Conservation (phyloP, 92 coral and sea anemone species). For the Virgularia gustaviana region DNA sequence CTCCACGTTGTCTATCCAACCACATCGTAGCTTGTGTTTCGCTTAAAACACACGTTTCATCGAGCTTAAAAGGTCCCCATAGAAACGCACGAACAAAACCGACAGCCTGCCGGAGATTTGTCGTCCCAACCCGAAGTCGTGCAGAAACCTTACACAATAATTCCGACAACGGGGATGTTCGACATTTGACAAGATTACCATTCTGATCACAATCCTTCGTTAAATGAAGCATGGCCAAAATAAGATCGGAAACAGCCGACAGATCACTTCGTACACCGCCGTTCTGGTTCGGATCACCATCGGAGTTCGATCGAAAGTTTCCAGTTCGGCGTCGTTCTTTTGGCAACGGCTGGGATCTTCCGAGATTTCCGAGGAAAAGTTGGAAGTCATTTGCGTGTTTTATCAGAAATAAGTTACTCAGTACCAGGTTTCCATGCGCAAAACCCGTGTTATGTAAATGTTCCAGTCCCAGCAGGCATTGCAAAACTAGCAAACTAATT, state of each 20-base stretch:
- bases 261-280: not conserved
- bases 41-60: slow-evolving; percentile 1
- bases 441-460: slow-evolving; percentile 17
- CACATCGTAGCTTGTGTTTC: slow-evolving; percentile 4
- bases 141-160: slow-evolving; percentile 11
- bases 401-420: slow-evolving; percentile 14
- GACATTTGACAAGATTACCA: not conserved
- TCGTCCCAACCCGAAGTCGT: slow-evolving; percentile 21
- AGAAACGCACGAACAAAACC: slow-evolving; percentile 16
- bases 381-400: slow-evolving; percentile 18
- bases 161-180: not conserved
- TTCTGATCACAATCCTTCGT: not conserved
- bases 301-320: not conserved
- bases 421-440: slow-evolving; percentile 16
- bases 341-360: slow-evolving; percentile 17
- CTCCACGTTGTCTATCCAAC: slow-evolving; percentile 23
- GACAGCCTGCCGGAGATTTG: not conserved
- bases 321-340: slow-evolving; percentile 8
- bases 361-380: slow-evolving; percentile 24
- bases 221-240: slow-evolving; percentile 19
- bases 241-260: not conserved
- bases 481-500: slow-evolving; percentile 9
- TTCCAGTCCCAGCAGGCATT: slow-evolving; percentile 14
- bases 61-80: slow-evolving; percentile 29
- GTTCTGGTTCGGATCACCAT: not conserved